Conservation (phyloP, 2,797 vertebrate genomes). For the Onychomys torridus region DNA sequence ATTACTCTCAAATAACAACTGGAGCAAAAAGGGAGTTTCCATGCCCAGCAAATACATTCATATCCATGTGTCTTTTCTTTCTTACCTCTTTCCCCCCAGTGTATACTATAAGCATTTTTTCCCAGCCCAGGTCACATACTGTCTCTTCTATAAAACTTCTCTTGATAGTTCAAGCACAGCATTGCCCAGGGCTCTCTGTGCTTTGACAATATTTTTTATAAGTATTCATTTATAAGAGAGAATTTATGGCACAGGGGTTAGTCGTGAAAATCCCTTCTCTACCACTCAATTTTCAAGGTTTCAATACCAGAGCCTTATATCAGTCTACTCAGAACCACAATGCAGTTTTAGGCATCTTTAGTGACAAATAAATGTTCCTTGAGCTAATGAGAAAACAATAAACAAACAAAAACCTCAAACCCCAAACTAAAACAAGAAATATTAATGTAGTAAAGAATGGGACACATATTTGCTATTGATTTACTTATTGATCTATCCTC, state of each 20-base stretch:
- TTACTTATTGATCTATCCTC: not conserved
- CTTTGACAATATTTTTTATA: not conserved
- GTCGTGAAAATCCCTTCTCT: not conserved
- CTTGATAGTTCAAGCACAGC: not conserved
- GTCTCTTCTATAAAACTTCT: not conserved
- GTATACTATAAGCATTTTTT: not conserved
- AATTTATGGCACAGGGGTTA: not conserved
- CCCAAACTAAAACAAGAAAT: not conserved
- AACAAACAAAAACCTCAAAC: not conserved
- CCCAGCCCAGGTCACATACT: not conserved
- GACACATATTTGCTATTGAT: not conserved
- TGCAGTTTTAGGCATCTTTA: not conserved
- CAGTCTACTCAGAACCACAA: not conserved
- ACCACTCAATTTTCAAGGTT: not conserved
- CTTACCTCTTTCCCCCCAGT: not conserved
- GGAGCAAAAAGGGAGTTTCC: not conserved
- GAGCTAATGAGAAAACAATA: slow-evolving; percentile 3
- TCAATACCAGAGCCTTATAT: not conserved
- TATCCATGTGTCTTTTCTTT: not conserved
- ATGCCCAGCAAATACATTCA: not conserved
- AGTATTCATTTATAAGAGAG: not conserved
- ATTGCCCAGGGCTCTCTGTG: not conserved
- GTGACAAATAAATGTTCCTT: not conserved
- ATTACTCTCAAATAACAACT: not conserved
- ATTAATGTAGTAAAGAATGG: not conserved